A percentile compares a stretch with the other conserved stretches of the same genome.
Evolutionary conservation across 2,888 invertebrate genomes (phyloP).

Genomic region (Erebia ligea): DNA sequence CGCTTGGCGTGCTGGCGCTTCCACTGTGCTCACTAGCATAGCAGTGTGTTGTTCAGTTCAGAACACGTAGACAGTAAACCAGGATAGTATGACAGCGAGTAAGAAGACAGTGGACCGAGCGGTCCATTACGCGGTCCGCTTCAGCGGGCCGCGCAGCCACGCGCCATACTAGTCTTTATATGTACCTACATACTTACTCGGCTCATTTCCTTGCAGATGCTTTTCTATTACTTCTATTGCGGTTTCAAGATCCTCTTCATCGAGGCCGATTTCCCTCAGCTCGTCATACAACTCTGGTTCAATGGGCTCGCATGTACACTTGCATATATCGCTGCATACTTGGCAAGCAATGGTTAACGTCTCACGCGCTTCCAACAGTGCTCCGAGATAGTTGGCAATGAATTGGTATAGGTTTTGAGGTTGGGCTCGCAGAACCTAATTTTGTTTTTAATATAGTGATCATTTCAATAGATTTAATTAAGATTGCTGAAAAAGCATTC

Average conservation of each 20-base stretch:
- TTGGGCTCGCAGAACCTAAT: constrained; percentile 86
- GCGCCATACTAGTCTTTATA: too few species aligned
- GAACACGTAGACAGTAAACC: too few species aligned
- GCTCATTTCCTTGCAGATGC: constrained; percentile 44
- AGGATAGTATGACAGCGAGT: too few species aligned
- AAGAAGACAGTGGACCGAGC: too few species aligned
- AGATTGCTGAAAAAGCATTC: too few species aligned
- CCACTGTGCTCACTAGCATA: too few species aligned
- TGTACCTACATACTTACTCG: background rate
- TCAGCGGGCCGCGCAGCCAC: too few species aligned
- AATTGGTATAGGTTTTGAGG: constrained; percentile 86
- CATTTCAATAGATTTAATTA: too few species aligned
- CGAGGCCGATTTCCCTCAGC: constrained; percentile 53
- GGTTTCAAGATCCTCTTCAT: constrained; percentile 46
- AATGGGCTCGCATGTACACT: constrained; percentile 46
- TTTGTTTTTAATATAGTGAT: background rate
- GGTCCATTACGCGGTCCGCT: too few species aligned
- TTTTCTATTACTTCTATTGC: constrained; percentile 52
- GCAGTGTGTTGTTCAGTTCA: too few species aligned
- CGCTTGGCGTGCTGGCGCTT: too few species aligned
- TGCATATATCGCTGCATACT: constrained; percentile 53
- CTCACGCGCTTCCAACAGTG: constrained; percentile 86
- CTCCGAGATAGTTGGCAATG: constrained; percentile 87
- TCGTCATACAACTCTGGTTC: constrained; percentile 53
- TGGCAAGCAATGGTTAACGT: constrained; percentile 64